phyloP scores from a whole-genome alignment of 2,888 invertebrate species.

The Micoletzkya japonica region DNA sequence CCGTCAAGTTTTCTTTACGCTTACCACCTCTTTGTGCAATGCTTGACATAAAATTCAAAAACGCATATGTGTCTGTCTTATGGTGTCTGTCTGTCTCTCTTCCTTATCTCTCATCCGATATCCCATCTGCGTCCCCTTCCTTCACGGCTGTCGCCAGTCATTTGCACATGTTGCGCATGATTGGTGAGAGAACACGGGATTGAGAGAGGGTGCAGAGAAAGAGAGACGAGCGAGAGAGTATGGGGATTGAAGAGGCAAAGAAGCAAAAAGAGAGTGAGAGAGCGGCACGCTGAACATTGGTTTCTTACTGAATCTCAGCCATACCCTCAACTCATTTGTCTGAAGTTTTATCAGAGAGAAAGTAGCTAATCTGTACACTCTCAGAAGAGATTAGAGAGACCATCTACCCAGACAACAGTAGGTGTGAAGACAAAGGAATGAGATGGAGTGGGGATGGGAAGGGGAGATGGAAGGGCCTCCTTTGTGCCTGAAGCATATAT shows the following conservation, averaged over 20 bases:
- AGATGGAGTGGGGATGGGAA: constrained; percentile 1
- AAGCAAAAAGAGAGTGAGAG: neutral
- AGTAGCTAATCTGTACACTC: no score
- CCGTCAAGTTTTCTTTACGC: no score
- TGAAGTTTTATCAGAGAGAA: no score
- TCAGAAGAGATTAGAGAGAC: no score
- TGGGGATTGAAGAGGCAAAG: neutral
- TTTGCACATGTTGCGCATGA: neutral
- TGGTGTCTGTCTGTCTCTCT: neutral
- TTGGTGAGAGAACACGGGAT: neutral
- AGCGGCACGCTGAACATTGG: neutral
- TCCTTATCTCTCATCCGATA: neutral
- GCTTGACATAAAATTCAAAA: no score
- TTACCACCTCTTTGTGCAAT: no score
- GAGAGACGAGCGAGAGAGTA: constrained; percentile 1
- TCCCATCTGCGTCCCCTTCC: neutral
- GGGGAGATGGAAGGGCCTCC: neutral
- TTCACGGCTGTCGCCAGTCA: neutral
- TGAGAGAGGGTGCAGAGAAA: constrained; percentile 3
- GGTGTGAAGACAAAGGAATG: no score
- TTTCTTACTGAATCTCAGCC: no score
- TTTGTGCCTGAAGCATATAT: neutral
- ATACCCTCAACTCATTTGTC: no score
- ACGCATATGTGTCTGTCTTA: no score
- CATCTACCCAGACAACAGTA: no score